A percentile compares a stretch with the other conserved stretches of the same genome.
phyloP scores from a whole-genome alignment of 1,140 invertebrate species.

The Drosophila paulistorum region DNA sequence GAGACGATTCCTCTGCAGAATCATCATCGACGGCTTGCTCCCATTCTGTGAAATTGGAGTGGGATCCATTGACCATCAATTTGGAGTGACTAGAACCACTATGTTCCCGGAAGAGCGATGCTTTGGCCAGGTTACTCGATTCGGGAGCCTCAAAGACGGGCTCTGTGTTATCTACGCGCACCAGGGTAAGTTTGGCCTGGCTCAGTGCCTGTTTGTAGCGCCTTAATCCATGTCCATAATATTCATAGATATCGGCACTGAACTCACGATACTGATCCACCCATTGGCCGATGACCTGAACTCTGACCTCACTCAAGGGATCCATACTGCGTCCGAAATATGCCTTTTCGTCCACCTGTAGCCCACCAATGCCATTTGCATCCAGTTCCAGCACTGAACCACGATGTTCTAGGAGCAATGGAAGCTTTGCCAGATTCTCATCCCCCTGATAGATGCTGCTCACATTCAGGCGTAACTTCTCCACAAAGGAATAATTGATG shows the following conservation, averaged over 20 bases:
- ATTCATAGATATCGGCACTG: conserved; percentile 73
- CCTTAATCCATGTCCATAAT: conserved; percentile 64
- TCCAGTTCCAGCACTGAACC: conserved; percentile 66
- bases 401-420: conserved; percentile 70
- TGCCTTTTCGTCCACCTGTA: conserved; percentile 65
- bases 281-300: conserved; percentile 77
- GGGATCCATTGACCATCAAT: conserved; percentile 24
- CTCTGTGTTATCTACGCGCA: conserved; percentile 68
- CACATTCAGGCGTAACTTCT: conserved; percentile 67
- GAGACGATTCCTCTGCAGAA: conserved; percentile 13
- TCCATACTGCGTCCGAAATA: conserved; percentile 76
- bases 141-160: conserved; percentile 71
- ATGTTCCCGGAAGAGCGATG: conserved; percentile 55
- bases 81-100: conserved; percentile 13
- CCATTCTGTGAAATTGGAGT: conserved; percentile 52
- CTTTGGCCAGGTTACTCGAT: conserved; percentile 57
- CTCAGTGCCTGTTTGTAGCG: conserved; percentile 49
- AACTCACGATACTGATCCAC: conserved; percentile 70
- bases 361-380: conserved; percentile 60
- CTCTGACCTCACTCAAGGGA: conserved; percentile 61
- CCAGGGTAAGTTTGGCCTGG: conserved; percentile 53
- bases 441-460: conserved; percentile 46
- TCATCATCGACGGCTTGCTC: conserved; percentile 31
- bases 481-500: conserved; percentile 67
- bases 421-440: conserved; percentile 44